Base-by-base conservation (phyloP, 23 tunicate genomes). In the Trididemnum clinides region DNA sequence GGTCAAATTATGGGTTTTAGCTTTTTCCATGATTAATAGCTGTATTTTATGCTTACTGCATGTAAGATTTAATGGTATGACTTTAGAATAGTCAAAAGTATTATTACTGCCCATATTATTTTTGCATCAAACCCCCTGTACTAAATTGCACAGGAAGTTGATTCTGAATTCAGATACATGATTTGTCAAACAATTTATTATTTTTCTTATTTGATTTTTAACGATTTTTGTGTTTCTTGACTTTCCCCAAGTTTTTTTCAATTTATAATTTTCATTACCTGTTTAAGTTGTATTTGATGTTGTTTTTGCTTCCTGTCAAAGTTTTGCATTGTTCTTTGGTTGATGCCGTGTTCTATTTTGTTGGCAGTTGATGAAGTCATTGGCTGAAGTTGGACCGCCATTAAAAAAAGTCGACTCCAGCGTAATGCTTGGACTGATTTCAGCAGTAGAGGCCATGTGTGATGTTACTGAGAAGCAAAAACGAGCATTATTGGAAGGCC, bases 361-460 rank as follows among this genome's bases (percentile, higher is more conserved):
- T 49, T 69, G 28, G 33, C 72, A 92, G 97, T 66, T 92, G 23
- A 84, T 88, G 89, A 85, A 64, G 34, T 30, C 84, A 1, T 62
- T 92, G 33, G 88, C 97, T 57, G 66, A 69, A 28, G 89, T 88
- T 5, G 97, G 97, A 20, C 97, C 97, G 28, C 97, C 97, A 39
- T 66, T 80, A 37, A 70, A 79, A 36, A 80, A 77, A 71, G 36
- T 64, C 0, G 97, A 92, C 36, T 78, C 83, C 33, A 84, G 80
- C 28, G 63, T 92, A 7, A 82, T 84, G 71, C 66, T 69, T 80
- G 97, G 92, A 1, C 78, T 92, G 2, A 83, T 83, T 0, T 76
- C 86, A 28, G 97, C 97, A 2, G 84, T 92, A 1, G 87, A 79
- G 59, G 85, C 90, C 0, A 57, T 92, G 3, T 70, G 87, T 49